phyloP scores from a whole-genome alignment of 2,113 vertebrate genomes.

The Sinocyclocheilus anshuiensis region DNA sequence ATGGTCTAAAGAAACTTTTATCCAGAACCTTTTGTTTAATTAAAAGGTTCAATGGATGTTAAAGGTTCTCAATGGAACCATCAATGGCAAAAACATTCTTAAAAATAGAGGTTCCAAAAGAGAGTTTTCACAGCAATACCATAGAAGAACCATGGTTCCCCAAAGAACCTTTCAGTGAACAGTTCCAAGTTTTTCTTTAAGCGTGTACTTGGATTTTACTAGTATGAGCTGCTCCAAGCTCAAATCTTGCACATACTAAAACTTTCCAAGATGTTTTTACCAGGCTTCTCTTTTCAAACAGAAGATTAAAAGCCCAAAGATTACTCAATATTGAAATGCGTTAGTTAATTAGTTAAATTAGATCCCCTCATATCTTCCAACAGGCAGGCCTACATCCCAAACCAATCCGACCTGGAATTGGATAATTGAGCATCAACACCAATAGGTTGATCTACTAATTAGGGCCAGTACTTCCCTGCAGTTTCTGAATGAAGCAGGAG shows the following conservation, averaged over 20 bases:
- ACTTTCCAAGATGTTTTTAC: neutral
- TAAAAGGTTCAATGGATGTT: no score
- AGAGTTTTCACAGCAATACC: no score
- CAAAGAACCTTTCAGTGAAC: no score
- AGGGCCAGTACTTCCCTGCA: constrained; percentile 39
- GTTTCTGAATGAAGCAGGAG: constrained; percentile 57
- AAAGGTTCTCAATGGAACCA: no score
- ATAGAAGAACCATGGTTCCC: no score
- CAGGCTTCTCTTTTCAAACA: neutral
- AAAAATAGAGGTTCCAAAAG: no score
- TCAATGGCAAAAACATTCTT: no score
- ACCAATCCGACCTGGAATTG: neutral
- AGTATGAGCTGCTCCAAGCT: neutral
- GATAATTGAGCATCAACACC: constrained; percentile 47
- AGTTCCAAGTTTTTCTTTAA: no score
- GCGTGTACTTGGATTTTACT: neutral
- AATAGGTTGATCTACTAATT: constrained; percentile 49
- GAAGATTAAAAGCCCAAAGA: neutral
- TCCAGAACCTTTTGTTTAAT: no score
- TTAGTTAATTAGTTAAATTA: neutral
- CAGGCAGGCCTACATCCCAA: neutral
- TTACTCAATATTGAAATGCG: neutral
- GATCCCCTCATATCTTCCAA: neutral
- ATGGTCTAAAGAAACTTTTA: no score
- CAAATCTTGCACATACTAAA: neutral